Percentiles rank a stretch among this genome's conserved stretches.
phyloP scores from a whole-genome alignment of 2,888 invertebrate genomes.

The Dryobotodes eremita region DNA sequence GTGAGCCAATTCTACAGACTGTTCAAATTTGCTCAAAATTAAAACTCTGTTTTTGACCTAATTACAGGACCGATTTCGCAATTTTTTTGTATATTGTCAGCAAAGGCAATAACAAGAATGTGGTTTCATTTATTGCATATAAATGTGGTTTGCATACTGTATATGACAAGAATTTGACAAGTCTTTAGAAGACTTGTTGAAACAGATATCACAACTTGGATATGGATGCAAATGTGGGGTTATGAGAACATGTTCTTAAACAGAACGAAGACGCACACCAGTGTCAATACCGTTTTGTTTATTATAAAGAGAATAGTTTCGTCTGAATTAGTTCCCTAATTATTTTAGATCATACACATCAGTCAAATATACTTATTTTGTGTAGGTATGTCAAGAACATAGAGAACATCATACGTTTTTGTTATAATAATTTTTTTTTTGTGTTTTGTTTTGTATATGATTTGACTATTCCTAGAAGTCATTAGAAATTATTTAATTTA shows the following conservation, averaged over 20 bases:
- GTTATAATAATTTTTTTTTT: not conserved
- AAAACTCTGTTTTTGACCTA: no score
- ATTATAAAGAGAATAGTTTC: not conserved
- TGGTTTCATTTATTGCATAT: no score
- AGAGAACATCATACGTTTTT: not conserved
- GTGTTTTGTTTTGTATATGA: not conserved
- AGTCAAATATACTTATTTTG: not conserved
- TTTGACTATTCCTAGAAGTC: not conserved
- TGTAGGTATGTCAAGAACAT: not conserved
- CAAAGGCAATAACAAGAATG: no score
- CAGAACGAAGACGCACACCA: not conserved
- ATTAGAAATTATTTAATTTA: not conserved
- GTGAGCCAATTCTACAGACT: no score
- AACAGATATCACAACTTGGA: not conserved
- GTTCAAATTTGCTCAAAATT: no score
- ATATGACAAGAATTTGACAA: not conserved
- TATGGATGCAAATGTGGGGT: not conserved
- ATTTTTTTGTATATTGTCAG: no score
- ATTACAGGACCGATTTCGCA: no score
- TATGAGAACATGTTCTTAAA: not conserved
- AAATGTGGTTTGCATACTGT: no score
- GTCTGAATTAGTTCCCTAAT: not conserved
- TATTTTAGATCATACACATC: not conserved
- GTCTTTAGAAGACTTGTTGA: not conserved
- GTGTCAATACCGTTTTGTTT: not conserved